A percentile compares a stretch with the other conserved stretches of the same genome.
Evolutionary conservation across 2,888 invertebrate species (phyloP).

Genomic region (Masnerella sp.): DNA sequence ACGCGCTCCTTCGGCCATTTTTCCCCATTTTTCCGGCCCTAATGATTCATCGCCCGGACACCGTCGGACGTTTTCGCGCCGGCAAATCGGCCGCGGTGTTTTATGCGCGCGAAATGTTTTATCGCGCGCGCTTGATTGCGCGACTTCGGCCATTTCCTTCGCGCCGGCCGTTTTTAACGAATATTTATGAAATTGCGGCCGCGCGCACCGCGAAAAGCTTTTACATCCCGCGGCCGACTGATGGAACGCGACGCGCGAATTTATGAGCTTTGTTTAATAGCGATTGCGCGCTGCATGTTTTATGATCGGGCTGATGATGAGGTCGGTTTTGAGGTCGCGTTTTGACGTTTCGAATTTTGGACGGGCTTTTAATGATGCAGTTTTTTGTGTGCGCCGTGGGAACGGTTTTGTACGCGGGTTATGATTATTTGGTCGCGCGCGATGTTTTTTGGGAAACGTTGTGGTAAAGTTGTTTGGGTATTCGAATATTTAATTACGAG

Average conservation of each 20-base stretch:
- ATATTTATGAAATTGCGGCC: constrained; percentile 40
- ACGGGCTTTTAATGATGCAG: too few relatives aligned
- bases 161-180: constrained; percentile 29
- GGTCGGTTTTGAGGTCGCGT: constrained; percentile 21
- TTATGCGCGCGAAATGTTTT: constrained; percentile 67
- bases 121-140: constrained; percentile 51
- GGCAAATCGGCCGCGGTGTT: constrained; percentile 63
- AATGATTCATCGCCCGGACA: constrained; percentile 64
- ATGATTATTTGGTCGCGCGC: too few relatives aligned
- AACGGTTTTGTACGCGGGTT: too few relatives aligned
- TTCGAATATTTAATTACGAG: too few relatives aligned
- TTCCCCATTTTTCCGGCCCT: constrained; percentile 55
- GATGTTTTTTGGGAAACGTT: too few relatives aligned
- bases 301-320: constrained; percentile 20
- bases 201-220: constrained; percentile 21
- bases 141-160: constrained; percentile 30
- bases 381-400: too few relatives aligned
- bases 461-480: too few relatives aligned
- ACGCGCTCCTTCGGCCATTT: background rate
- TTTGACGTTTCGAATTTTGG: constrained; percentile 22
- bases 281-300: constrained; percentile 17
- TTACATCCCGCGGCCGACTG: constrained; percentile 15
- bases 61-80: constrained; percentile 43
- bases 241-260: constrained; percentile 16
- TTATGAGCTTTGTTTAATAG: constrained; percentile 21